Conservation (phyloP, 2,113 vertebrate species). For the Leptocoma aspasia region DNA sequence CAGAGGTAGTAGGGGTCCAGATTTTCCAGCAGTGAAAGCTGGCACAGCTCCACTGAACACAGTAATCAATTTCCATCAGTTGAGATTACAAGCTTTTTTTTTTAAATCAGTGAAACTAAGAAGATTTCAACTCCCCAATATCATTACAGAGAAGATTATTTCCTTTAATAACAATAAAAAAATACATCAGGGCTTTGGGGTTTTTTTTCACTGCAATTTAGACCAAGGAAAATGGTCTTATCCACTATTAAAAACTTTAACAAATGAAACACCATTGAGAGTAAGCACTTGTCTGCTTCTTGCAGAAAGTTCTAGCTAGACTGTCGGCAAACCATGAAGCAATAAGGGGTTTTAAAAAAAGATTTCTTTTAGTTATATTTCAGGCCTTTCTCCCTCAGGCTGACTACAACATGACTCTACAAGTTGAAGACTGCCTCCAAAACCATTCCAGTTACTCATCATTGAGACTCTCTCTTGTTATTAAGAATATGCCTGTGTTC, state of each 20-base stretch:
- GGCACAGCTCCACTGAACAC: neutral
- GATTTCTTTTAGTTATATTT: neutral
- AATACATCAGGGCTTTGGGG: rapidly evolving
- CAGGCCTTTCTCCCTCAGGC: neutral
- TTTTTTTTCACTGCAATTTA: neutral
- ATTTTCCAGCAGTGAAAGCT: neutral
- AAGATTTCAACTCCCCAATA: neutral
- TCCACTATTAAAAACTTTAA: neutral
- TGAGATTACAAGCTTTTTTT: neutral
- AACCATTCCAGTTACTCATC: neutral
- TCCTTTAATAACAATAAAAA: neutral
- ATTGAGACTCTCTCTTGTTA: neutral
- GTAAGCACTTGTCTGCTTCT: neutral
- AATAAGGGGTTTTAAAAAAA: neutral
- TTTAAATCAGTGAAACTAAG: neutral
- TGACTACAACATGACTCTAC: neutral
- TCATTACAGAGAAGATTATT: neutral
- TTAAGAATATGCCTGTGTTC: neutral
- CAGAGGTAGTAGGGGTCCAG: neutral
- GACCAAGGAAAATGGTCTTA: neutral
- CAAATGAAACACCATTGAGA: neutral
- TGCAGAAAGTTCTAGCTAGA: neutral
- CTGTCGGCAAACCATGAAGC: neutral
- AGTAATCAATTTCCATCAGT: neutral
- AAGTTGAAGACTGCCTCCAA: neutral